Base-by-base conservation (phyloP, 2,113 vertebrate species). In the Plecotus auritus region DNA sequence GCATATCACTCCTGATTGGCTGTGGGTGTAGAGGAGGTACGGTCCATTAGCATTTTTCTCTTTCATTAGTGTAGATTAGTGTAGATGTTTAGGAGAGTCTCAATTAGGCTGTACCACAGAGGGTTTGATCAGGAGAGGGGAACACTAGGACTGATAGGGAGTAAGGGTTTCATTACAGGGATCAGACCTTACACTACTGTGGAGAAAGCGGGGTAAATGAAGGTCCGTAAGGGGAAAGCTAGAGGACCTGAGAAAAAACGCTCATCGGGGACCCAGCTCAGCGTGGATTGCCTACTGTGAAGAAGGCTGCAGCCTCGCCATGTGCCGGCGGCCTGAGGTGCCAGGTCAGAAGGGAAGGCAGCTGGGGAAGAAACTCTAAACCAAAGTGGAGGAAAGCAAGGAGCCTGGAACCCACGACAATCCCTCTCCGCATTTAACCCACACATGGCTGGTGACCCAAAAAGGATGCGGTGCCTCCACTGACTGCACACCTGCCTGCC, bases 401-500 rank as follows among this genome's bases (percentile, higher is more conserved):
- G 40, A 5, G 40, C 37, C 37, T 4, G n/a, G 51, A 90, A n/a
- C 47, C 35, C 81, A 37, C 4, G 5, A 7, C 49, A 4, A 5
- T 18, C 59, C 22, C n/a, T 49, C 80, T 26, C 1, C 0, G 1
- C 35, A 12, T 35, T 30, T 72, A 85, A 35, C 78, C 64, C 59
- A n/a, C 37, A 7, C 45, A 13, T 1, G 1, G 35, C 20, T 35
- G 3, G 9, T 8, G 42, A 73, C 23, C 42, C 11, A 1, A 3
- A 17, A n/a, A 59, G 69, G n/a, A 69, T 66, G 26, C 4, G 17
- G 54, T 32, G 23, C 49, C 67, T 47, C 32, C 51, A 14, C 6
- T 0, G 0, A 51, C 54, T 7, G 13, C 59, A 20, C 13, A 5
- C 0, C 0, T 32, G 37, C 77, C 42, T 37, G 64, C 11, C 51